Conservation (phyloP, 35 echinoderm and acorn worm species). For the Strongylocentrotus purpuratus region DNA sequence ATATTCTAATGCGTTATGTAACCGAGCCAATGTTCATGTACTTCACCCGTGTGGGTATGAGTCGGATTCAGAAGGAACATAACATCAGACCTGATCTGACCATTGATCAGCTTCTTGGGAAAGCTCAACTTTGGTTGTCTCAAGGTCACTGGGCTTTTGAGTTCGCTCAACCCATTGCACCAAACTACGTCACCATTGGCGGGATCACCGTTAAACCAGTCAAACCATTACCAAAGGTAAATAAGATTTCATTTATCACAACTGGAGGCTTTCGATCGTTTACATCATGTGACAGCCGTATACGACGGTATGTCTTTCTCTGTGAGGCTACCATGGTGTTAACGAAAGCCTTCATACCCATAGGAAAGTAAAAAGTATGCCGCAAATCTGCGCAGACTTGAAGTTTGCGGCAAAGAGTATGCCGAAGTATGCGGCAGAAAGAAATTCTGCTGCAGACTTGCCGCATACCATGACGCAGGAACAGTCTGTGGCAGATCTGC, state of each 20-base stretch:
- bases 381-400: too few relatives aligned
- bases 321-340: too few relatives aligned
- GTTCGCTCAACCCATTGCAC: slow-evolving; percentile 1
- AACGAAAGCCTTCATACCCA: too few relatives aligned
- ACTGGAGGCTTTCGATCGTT: too few relatives aligned
- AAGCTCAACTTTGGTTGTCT: neutral
- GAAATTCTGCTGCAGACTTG: too few relatives aligned
- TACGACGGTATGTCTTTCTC: too few relatives aligned
- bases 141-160: neutral
- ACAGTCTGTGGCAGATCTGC: too few relatives aligned
- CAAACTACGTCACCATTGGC: neutral
- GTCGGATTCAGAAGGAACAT: neutral
- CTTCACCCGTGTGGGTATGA: neutral
- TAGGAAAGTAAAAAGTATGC: too few relatives aligned
- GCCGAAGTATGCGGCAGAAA: too few relatives aligned
- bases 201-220: neutral
- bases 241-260: neutral
- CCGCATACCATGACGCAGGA: too few relatives aligned
- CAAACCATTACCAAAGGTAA: neutral
- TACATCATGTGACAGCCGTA: too few relatives aligned
- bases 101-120: neutral
- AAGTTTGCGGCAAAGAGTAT: too few relatives aligned
- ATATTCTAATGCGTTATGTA: neutral
- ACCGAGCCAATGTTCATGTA: neutral
- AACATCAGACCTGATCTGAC: slow-evolving; percentile 2